phyloP scores from a whole-genome alignment of 2,888 invertebrate species.

The Apoderus coryli region DNA sequence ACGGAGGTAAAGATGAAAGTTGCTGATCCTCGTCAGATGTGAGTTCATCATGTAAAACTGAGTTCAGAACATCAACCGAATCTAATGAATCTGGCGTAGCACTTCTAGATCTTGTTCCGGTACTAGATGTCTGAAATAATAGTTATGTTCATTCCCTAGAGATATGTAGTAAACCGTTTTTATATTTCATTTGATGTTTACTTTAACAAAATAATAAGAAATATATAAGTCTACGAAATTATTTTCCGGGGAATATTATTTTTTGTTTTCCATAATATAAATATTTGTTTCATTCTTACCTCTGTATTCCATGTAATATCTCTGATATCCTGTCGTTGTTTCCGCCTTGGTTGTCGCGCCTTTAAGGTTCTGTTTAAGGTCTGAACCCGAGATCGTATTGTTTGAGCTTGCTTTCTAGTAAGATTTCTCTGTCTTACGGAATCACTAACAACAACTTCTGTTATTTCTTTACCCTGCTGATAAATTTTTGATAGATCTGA shows the following conservation, averaged over 20 bases:
- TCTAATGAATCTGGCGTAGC: conserved; percentile 82
- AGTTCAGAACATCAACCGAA: conserved; percentile 33
- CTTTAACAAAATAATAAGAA: too few species aligned
- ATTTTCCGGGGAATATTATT: too few species aligned
- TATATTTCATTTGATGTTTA: too few species aligned
- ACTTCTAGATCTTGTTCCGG: conserved; percentile 71
- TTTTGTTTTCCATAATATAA: too few species aligned
- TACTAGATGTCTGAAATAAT: conserved; percentile 50
- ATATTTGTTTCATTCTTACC: too few species aligned
- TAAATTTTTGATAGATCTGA: conserved; percentile 54
- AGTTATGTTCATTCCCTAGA: background rate
- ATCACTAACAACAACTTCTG: conserved; percentile 46
- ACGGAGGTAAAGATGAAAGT: conserved; percentile 20
- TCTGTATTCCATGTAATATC: conserved; percentile 74
- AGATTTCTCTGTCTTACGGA: conserved; percentile 42
- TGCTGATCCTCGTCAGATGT: conserved; percentile 28
- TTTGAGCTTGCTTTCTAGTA: conserved; percentile 61
- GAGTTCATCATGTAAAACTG: conserved; percentile 26
- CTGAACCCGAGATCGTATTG: conserved; percentile 57
- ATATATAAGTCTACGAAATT: too few species aligned
- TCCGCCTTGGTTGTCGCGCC: conserved; percentile 44
- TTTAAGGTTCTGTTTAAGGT: conserved; percentile 65
- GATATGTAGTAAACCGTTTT: conserved; percentile 1
- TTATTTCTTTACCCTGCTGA: conserved; percentile 52
- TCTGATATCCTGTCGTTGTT: conserved; percentile 51